A percentile compares a stretch with the other conserved stretches of the same genome.
Evolutionary conservation across 2,797 vertebrate genomes (phyloP).

Genomic region (Enteromius radiatus): DNA sequence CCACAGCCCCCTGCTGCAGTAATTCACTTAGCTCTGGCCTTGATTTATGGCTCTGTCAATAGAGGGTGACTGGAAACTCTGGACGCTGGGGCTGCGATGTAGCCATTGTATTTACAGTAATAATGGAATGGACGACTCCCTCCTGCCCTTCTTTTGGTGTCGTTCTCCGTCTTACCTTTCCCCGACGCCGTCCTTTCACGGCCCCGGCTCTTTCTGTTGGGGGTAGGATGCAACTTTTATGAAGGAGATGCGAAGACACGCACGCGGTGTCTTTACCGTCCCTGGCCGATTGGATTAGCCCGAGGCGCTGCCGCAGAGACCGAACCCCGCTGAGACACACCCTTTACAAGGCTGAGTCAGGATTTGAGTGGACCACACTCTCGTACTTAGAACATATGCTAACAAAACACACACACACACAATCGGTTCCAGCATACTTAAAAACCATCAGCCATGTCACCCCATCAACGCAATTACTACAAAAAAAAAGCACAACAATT

Average conservation of each 20-base stretch:
- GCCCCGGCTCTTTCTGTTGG: constrained; percentile 39
- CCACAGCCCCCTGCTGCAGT: constrained; percentile 85
- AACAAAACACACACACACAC: constrained; percentile 10
- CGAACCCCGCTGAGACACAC: constrained; percentile 51
- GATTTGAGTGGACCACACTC: constrained; percentile 22
- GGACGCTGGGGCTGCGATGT: constrained; percentile 74
- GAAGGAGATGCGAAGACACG: constrained; percentile 11
- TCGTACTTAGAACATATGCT: constrained; percentile 17
- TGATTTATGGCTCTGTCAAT: constrained; percentile 95
- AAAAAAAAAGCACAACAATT: not conserved
- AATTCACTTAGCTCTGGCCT: constrained; percentile 91
- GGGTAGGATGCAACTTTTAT: constrained; percentile 52
- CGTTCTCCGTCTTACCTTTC: constrained; percentile 36
- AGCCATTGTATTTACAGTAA: constrained; percentile 83
- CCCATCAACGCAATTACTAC: not conserved
- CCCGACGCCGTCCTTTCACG: not conserved
- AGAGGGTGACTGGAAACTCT: constrained; percentile 80
- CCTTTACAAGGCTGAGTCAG: constrained; percentile 53
- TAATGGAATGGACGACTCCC: constrained; percentile 78
- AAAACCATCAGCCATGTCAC: not conserved
- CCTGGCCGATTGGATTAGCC: constrained; percentile 61
- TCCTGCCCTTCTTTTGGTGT: constrained; percentile 58
- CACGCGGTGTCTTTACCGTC: constrained; percentile 21
- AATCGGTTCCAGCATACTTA: constrained; percentile 12
- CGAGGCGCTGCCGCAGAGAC: constrained; percentile 54